These are phyloP conservation scores for Lobophora halterata DNA, from an alignment of 2,888 invertebrate genomes.

Conservation along the genomic window DNA sequence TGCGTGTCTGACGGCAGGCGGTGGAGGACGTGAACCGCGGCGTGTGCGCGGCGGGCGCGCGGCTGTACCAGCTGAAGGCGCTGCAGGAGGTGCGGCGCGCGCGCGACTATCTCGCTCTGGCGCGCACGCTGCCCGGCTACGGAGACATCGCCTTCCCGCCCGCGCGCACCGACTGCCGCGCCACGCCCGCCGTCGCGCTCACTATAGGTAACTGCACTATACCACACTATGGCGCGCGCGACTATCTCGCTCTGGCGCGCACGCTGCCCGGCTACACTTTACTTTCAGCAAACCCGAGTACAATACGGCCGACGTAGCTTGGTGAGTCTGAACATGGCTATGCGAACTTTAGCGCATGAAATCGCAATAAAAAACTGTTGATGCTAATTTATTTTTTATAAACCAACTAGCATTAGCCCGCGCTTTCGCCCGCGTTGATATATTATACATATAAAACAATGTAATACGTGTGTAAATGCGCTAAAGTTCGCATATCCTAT, in stretches of 20 bases:
- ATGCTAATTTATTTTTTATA: too few species aligned
- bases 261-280: slow-evolving; percentile 90
- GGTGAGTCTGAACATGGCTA: too few species aligned
- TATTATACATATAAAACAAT: too few species aligned
- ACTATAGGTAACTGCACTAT: slow-evolving; percentile 80
- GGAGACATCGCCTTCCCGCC: slow-evolving; percentile 97
- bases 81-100: slow-evolving; percentile 91
- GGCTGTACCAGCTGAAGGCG: slow-evolving; percentile 97
- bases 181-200: slow-evolving; percentile 85
- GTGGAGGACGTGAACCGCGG: slow-evolving; percentile 98
- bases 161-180: slow-evolving; percentile 86
- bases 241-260: slow-evolving; percentile 93
- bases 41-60: slow-evolving; percentile 92
- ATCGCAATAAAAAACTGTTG: too few species aligned
- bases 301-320: too few species aligned
- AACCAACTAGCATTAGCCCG: too few species aligned
- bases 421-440: too few species aligned
- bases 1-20: too few species aligned
- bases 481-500: too few species aligned
- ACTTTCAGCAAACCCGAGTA: too few species aligned
- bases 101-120: slow-evolving; percentile 90
- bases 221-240: slow-evolving; percentile 78
- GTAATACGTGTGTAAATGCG: too few species aligned
- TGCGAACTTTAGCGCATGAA: too few species aligned
- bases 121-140: slow-evolving; percentile 94